Percentiles rank a stretch among this genome's conserved stretches.
These are phyloP conservation scores for Phrynocephalus versicolor DNA, from an alignment of 2,113 vertebrate species.

Conservation along the genomic window DNA sequence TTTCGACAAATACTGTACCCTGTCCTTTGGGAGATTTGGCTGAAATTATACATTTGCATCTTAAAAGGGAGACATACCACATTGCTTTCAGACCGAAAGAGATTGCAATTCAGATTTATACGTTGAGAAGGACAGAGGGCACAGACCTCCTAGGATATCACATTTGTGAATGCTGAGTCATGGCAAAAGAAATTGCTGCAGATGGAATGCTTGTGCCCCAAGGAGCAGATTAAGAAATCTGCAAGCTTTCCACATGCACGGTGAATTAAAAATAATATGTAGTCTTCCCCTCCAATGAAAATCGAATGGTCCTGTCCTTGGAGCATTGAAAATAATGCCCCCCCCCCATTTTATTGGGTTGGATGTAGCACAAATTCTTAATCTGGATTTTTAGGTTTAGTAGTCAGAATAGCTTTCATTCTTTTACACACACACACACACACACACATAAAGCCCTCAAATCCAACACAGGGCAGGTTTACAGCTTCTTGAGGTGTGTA, in stretches of 20 bases:
- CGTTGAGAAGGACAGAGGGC: neutral
- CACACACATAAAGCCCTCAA: too few species aligned
- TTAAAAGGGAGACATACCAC: neutral
- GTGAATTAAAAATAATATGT: neutral
- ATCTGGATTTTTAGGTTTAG: constrained; percentile 31
- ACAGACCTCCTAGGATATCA: neutral
- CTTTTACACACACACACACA: too few species aligned
- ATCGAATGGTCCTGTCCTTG: neutral
- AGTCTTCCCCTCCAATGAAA: neutral
- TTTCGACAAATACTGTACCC: neutral
- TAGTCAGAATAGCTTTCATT: neutral
- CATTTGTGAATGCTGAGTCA: neutral
- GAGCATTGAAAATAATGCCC: neutral
- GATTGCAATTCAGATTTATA: neutral
- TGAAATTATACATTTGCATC: neutral
- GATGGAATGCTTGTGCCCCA: neutral
- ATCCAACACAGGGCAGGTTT: neutral
- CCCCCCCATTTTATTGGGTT: neutral
- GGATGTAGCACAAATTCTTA: constrained; percentile 20
- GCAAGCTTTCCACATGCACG: neutral
- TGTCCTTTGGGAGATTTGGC: neutral
- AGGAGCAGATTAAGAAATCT: neutral
- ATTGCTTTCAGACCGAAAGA: neutral
- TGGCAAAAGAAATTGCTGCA: neutral
- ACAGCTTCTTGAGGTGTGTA: neutral